phyloP scores from a whole-genome alignment of 2,797 vertebrate genomes.

The Enteromius treurensis region DNA sequence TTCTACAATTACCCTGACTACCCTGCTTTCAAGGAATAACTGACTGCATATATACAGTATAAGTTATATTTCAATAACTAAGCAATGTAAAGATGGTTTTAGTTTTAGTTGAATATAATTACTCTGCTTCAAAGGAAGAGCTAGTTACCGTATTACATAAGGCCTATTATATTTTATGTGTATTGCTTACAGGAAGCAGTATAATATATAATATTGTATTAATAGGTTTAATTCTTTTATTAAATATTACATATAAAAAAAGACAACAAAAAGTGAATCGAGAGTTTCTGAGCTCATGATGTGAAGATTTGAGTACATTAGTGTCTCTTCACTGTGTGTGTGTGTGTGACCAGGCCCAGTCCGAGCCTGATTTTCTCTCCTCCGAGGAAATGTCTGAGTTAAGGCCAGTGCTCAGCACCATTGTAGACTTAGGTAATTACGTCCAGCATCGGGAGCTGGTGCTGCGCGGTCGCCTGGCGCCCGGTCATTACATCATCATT shows the following conservation, averaged over 20 bases:
- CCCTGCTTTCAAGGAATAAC: too few relatives aligned
- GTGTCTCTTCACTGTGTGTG: background rate
- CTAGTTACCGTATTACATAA: background rate
- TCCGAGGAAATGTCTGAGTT: slow-evolving; percentile 50
- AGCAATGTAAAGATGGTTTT: too few relatives aligned
- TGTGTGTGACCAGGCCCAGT: slow-evolving; percentile 58
- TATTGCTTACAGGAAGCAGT: background rate
- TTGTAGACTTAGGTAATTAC: slow-evolving; percentile 6
- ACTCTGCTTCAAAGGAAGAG: too few relatives aligned
- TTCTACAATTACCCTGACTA: too few relatives aligned
- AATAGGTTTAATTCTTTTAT: background rate
- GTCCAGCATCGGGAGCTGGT: slow-evolving; percentile 69
- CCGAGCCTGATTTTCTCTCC: slow-evolving; percentile 55
- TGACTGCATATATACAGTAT: too few relatives aligned
- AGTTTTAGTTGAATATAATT: too few relatives aligned
- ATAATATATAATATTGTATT: background rate
- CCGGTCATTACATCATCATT: slow-evolving; percentile 77
- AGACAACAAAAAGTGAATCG: too few relatives aligned
- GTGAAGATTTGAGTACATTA: background rate
- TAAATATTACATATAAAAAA: background rate
- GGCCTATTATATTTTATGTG: too few relatives aligned
- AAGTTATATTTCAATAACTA: too few relatives aligned
- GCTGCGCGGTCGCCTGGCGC: slow-evolving; percentile 68
- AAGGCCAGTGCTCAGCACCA: slow-evolving; percentile 49
- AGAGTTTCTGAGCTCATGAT: background rate